These are phyloP conservation scores for Cybosia mesomella DNA, from an alignment of 2,888 invertebrate species.

Conservation along the genomic window DNA sequence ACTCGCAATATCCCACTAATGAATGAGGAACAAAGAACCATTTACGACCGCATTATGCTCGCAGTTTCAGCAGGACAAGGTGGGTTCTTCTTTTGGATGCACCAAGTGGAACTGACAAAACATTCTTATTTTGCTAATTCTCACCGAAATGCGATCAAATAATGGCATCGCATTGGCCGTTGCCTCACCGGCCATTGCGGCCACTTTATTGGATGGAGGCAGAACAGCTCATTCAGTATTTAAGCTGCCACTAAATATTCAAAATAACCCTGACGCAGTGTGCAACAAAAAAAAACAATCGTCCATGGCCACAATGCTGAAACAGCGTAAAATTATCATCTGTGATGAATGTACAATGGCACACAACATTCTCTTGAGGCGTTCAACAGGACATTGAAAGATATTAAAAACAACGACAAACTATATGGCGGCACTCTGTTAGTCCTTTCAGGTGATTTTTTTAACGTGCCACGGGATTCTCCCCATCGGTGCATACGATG, in stretches of 20 bases:
- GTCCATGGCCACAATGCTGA: slow-evolving; percentile 13
- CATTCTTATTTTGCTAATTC: too few species aligned
- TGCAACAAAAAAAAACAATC: slow-evolving; percentile 38
- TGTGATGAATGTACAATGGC: slow-evolving; percentile 31
- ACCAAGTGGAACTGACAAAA: slow-evolving; percentile 11
- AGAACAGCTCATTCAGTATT: slow-evolving; percentile 36
- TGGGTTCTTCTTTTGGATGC: slow-evolving; percentile 18
- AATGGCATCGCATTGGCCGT: slow-evolving; percentile 31
- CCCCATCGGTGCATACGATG: too few species aligned
- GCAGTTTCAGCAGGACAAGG: slow-evolving; percentile 19
- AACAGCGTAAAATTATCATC: slow-evolving; percentile 20
- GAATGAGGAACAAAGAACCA: slow-evolving; percentile 31
- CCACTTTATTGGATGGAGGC: slow-evolving; percentile 39
- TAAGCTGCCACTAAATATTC: too few species aligned
- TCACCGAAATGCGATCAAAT: not conserved
- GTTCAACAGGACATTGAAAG: slow-evolving; percentile 22
- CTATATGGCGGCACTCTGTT: slow-evolving; percentile 17
- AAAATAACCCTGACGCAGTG: slow-evolving; percentile 10
- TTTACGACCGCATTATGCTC: slow-evolving; percentile 28
- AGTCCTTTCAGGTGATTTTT: slow-evolving; percentile 23
- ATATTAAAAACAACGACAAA: slow-evolving; percentile 14
- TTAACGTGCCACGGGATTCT: too few species aligned
- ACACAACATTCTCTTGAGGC: slow-evolving; percentile 27
- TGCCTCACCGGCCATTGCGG: slow-evolving; percentile 41
- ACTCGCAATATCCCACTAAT: slow-evolving; percentile 30